phyloP scores from a whole-genome alignment of 2,888 invertebrate genomes.

The Oligia strigilis region DNA sequence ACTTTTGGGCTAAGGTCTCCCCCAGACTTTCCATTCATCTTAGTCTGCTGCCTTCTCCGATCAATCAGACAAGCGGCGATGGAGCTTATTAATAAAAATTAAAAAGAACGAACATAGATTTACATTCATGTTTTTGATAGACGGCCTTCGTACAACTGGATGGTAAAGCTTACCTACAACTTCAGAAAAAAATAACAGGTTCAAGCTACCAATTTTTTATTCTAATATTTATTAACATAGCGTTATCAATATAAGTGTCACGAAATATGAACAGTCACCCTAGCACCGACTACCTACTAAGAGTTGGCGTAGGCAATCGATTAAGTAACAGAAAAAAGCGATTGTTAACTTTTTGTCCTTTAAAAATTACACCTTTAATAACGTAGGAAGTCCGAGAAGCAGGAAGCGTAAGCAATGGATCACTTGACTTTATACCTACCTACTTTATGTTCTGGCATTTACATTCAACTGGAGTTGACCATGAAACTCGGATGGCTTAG shows the following conservation, averaged over 20 bases:
- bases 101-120: not conserved
- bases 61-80: not conserved
- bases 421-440: slow-evolving; percentile 57
- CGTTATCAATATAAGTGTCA: not conserved
- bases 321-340: slow-evolving; percentile 20
- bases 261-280: not conserved
- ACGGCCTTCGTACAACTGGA: slow-evolving; percentile 9
- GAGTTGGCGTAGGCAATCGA: slow-evolving; percentile 3
- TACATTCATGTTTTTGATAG: not conserved
- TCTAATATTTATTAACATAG: not conserved
- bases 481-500: slow-evolving; percentile 80
- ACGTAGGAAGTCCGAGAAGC: slow-evolving; percentile 69
- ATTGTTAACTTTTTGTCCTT: slow-evolving; percentile 33
- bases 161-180: not conserved
- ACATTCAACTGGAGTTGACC: slow-evolving; percentile 78
- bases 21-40: not conserved
- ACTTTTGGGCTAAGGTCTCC: too few species aligned
- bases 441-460: slow-evolving; percentile 78
- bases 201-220: not conserved
- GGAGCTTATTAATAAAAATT: too few species aligned
- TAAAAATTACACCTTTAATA: slow-evolving; percentile 21
- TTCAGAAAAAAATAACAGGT: slow-evolving; percentile 1
- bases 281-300: not conserved
- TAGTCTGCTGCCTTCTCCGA: not conserved
- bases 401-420: slow-evolving; percentile 74